Evolutionary conservation across 2,888 invertebrate species (phyloP).

Genomic region (Dinocampus coccinellae): DNA sequence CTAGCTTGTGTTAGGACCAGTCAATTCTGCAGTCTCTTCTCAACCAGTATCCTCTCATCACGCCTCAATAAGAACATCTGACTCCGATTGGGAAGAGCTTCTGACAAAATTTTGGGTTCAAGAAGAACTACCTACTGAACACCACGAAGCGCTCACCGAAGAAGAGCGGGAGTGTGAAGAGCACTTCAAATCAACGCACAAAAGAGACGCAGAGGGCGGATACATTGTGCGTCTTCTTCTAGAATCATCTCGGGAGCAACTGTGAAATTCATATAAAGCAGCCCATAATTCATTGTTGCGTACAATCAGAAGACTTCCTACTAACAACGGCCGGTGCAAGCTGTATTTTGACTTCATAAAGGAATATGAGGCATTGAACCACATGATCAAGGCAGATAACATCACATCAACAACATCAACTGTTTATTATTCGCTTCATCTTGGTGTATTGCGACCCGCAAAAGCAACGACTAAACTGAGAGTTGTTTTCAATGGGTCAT

Average conservation of each 20-base stretch:
- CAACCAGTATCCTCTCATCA: not conserved
- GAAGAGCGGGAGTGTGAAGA: not conserved
- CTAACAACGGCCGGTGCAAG: not conserved
- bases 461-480: constrained; percentile 15
- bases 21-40: too few relatives aligned
- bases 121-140: not conserved
- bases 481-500: constrained; percentile 32
- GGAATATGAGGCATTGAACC: not conserved
- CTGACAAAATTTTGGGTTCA: not conserved
- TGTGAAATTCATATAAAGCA: not conserved
- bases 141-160: not conserved
- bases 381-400: not conserved
- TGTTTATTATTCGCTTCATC: not conserved
- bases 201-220: not conserved
- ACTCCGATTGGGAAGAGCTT: not conserved
- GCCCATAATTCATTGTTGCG: not conserved
- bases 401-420: not conserved
- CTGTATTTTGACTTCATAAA: not conserved
- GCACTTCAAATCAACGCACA: not conserved
- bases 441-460: not conserved
- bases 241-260: not conserved
- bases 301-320: not conserved
- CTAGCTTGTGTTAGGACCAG: not conserved
- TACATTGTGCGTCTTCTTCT: not conserved
- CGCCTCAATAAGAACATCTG: not conserved